These are phyloP conservation scores for Agrypnus murinus DNA, from an alignment of 2,888 invertebrate species.

Conservation along the genomic window DNA sequence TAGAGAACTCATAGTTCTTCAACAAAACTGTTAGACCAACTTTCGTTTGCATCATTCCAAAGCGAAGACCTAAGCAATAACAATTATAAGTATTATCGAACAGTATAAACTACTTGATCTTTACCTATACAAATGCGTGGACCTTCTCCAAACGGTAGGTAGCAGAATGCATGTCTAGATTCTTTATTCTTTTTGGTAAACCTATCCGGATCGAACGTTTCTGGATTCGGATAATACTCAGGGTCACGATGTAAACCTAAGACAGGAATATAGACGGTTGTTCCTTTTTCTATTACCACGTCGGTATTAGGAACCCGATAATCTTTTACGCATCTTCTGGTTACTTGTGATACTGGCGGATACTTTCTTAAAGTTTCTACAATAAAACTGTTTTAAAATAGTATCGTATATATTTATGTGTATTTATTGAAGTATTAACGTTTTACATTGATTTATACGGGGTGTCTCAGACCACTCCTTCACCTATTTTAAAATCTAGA, in stretches of 20 bases:
- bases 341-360: conserved; percentile 59
- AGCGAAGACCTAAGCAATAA: conserved; percentile 51
- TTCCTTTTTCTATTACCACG: conserved; percentile 57
- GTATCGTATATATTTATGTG: too few species aligned
- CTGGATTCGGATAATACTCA: conserved; percentile 43
- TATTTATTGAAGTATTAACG: too few species aligned
- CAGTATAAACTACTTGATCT: neutral
- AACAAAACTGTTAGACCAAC: conserved; percentile 50
- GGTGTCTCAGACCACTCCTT: too few species aligned
- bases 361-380: conserved; percentile 65
- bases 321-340: conserved; percentile 51
- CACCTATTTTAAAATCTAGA: too few species aligned
- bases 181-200: conserved; percentile 1
- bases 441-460: too few species aligned
- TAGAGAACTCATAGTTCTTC: conserved; percentile 47
- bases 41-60: conserved; percentile 56
- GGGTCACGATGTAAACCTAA: conserved; percentile 7
- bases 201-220: conserved; percentile 22
- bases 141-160: conserved; percentile 2
- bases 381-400: too few species aligned
- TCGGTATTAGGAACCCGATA: conserved; percentile 51
- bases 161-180: neutral
- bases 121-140: conserved; percentile 11
- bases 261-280: conserved; percentile 54
- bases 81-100: neutral